These are phyloP conservation scores for Gadopsis marmoratus DNA, from an alignment of 2,797 vertebrate species.

Conservation along the genomic window DNA sequence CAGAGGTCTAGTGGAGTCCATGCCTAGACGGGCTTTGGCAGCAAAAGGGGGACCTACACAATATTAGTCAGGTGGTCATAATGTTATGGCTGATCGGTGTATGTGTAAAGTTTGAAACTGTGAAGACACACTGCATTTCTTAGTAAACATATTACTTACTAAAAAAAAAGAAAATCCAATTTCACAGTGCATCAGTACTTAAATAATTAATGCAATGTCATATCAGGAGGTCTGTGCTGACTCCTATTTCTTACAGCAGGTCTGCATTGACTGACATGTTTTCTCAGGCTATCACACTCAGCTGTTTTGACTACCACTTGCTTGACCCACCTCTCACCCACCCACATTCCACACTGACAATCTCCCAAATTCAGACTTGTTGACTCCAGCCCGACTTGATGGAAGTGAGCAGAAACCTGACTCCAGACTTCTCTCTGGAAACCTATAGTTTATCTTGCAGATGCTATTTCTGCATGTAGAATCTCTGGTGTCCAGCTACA, in stretches of 20 bases:
- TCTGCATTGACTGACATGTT: conserved; percentile 23
- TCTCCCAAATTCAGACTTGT: conserved; percentile 7
- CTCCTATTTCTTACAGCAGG: not conserved
- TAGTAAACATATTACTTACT: not conserved
- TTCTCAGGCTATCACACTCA: not conserved
- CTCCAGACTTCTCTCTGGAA: conserved; percentile 6
- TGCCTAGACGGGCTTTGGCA: no score
- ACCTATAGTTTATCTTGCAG: not conserved
- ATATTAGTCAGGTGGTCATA: no score
- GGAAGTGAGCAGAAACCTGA: not conserved
- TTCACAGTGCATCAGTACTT: not conserved
- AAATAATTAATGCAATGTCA: not conserved
- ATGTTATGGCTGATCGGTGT: no score
- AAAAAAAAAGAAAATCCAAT: not conserved
- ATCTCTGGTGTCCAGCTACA: not conserved
- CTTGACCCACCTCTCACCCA: not conserved
- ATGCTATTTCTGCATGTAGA: not conserved
- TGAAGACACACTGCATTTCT: not conserved
- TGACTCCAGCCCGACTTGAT: conserved; percentile 14
- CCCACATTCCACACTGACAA: conserved; percentile 3
- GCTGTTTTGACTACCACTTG: conserved; percentile 14
- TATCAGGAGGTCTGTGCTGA: not conserved
- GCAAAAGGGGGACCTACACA: no score
- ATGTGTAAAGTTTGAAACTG: not conserved
- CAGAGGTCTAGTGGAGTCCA: no score